Evolutionary conservation across 2,797 vertebrate genomes (phyloP).

Genomic region (Helostoma temminkii): DNA sequence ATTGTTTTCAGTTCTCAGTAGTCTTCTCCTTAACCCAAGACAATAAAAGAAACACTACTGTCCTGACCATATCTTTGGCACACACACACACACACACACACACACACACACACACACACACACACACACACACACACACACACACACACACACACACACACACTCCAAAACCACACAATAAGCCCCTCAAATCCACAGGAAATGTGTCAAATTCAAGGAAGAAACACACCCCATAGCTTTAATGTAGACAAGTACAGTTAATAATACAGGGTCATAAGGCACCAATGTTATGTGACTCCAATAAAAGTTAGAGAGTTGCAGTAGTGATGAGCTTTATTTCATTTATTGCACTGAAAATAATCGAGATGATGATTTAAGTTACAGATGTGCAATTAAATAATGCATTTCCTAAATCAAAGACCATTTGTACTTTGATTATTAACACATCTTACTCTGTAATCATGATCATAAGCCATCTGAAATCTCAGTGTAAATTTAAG

Average conservation of each 20-base stretch:
- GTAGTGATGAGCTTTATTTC: background rate
- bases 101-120: background rate
- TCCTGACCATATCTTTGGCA: constrained; percentile 26
- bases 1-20: constrained; percentile 61
- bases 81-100: background rate
- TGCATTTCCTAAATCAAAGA: constrained; percentile 27
- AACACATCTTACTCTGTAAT: constrained; percentile 2
- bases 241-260: background rate
- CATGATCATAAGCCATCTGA: background rate
- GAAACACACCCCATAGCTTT: background rate
- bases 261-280: background rate
- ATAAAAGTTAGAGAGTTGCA: background rate
- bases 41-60: constrained; percentile 55
- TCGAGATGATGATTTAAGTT: constrained; percentile 13
- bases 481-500: too few species aligned
- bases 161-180: background rate
- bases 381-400: constrained; percentile 25
- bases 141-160: too few species aligned
- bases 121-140: too few species aligned
- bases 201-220: background rate
- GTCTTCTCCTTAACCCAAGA: constrained; percentile 47
- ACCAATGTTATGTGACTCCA: background rate
- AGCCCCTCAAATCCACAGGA: constrained; percentile 15
- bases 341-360: constrained; percentile 18
- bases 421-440: constrained; percentile 10